Conservation (phyloP, 1,140 invertebrate genomes). For the Vanessa tameamea region DNA sequence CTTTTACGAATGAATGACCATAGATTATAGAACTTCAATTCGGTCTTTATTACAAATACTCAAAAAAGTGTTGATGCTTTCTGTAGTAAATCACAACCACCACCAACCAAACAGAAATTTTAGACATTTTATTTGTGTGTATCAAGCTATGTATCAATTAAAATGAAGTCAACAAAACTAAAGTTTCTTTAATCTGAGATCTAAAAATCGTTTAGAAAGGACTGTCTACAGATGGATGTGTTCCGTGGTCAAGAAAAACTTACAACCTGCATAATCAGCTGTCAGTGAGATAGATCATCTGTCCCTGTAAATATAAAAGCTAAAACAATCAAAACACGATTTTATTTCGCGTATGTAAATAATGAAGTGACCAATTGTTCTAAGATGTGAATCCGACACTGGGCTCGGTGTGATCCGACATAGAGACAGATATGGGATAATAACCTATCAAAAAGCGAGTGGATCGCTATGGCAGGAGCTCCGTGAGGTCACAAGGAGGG, state of each 20-base stretch:
- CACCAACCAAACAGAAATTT: slow-evolving; percentile 79
- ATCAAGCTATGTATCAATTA: slow-evolving; percentile 68
- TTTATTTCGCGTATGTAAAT: slow-evolving; percentile 55
- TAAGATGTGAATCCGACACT: slow-evolving; percentile 63
- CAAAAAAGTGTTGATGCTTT: slow-evolving; percentile 81
- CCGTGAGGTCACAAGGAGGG: slow-evolving; percentile 59
- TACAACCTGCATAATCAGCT: slow-evolving; percentile 82
- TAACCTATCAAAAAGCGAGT: slow-evolving; percentile 75
- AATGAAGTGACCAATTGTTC: slow-evolving; percentile 58
- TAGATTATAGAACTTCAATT: slow-evolving; percentile 56
- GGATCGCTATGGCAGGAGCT: slow-evolving; percentile 63
- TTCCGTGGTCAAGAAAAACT: slow-evolving; percentile 77
- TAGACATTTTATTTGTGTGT: slow-evolving; percentile 71
- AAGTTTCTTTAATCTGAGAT: slow-evolving; percentile 56
- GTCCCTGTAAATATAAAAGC: slow-evolving; percentile 81
- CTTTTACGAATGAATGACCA: slow-evolving; percentile 66
- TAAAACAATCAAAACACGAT: slow-evolving; percentile 78
- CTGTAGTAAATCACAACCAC: slow-evolving; percentile 79
- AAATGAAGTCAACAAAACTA: slow-evolving; percentile 61
- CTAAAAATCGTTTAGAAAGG: slow-evolving; percentile 58
- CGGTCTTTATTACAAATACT: slow-evolving; percentile 74
- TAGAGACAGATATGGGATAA: slow-evolving; percentile 76
- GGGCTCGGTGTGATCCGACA: slow-evolving; percentile 49
- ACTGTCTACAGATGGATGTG: slow-evolving; percentile 72
- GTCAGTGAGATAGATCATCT: slow-evolving; percentile 81